Base-by-base conservation (phyloP, 2,797 vertebrate species). In the Neostethus bicornis region DNA sequence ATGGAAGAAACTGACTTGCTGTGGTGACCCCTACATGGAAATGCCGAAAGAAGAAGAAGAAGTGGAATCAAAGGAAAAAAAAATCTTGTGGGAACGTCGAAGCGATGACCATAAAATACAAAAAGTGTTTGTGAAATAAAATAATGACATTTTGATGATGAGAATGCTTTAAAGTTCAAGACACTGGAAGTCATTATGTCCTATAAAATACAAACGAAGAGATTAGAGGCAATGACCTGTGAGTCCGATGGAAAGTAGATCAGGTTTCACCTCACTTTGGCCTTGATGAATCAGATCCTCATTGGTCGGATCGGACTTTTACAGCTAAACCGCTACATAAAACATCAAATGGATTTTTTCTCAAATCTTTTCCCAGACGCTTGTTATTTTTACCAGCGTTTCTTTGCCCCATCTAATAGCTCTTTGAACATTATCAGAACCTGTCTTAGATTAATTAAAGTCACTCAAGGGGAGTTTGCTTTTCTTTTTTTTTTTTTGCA, bases 391-490 rank as follows among this genome's bases (percentile, higher is more conserved):
- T 28, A 54, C 39, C 65, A 16, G 62, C 17, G 48, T 42, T 25
- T 24, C 23, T 35, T 37, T 51, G 6, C 7, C 21, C 37, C 58
- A n/a, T 31, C 53, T 70, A 73, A 82, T 72, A 66, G 55, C 61
- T 80, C 51, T 73, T 52, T 84, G 76, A 87, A 88, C 86, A 80
- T 85, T 85, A 87, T 88, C 75, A 80, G 74, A 77, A 70, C 66
- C 49, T 25, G 44, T 61, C 67, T 56, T 66, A 53, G 80, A 84
- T 85, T 84, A 84, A 86, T 85, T 88, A 84, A 84, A 80, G 51
- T 37, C 66, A 63, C 61, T 71, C 56, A 54, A 70, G 55, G 55
- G 54, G 37, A 48, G 53, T 70, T 65, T 83, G 75, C n/a, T n/a
- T n/a, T n/a, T n/a, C n/a, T n/a, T n/a, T n/a, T n/a, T n/a, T n/a